Conservation (phyloP, 1,140 invertebrate genomes). For the Diabrotica virgifera region DNA sequence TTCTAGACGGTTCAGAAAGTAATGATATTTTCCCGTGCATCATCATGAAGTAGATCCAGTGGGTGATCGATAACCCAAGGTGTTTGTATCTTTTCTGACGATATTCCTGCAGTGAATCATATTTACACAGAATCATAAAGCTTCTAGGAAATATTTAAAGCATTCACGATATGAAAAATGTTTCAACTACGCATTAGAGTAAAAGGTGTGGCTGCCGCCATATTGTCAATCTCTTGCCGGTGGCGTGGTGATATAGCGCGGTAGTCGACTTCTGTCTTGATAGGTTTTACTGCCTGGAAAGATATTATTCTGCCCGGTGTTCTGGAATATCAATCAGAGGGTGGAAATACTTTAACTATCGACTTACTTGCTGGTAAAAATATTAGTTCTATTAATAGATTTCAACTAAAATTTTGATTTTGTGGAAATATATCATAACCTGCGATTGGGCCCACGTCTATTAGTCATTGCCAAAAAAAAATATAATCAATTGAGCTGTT, state of each 20-base stretch:
- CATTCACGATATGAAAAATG: not conserved
- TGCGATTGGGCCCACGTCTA: no score
- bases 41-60: no score
- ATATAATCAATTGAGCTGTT: no score
- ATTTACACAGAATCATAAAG: no score
- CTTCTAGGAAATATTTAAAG: no score
- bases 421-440: not conserved
- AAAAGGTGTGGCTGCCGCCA: conserved; percentile 48
- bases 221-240: conserved; percentile 33
- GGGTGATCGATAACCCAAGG: no score
- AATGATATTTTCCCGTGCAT: no score
- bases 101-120: no score
- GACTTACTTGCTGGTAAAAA: conserved; percentile 15
- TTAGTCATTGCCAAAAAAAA: no score
- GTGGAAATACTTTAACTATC: conserved; percentile 25
- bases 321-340: conserved; percentile 30
- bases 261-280: conserved; percentile 21
- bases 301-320: conserved; percentile 17
- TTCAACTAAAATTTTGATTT: not conserved
- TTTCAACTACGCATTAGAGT: conserved; percentile 38
- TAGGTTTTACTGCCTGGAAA: conserved; percentile 11
- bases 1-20: no score
- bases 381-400: conserved; percentile 9
- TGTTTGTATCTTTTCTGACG: no score
- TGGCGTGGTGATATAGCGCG: conserved; percentile 18